These are phyloP conservation scores for Acanthosepion esculentum DNA, from an alignment of 2,888 invertebrate genomes.

Conservation along the genomic window DNA sequence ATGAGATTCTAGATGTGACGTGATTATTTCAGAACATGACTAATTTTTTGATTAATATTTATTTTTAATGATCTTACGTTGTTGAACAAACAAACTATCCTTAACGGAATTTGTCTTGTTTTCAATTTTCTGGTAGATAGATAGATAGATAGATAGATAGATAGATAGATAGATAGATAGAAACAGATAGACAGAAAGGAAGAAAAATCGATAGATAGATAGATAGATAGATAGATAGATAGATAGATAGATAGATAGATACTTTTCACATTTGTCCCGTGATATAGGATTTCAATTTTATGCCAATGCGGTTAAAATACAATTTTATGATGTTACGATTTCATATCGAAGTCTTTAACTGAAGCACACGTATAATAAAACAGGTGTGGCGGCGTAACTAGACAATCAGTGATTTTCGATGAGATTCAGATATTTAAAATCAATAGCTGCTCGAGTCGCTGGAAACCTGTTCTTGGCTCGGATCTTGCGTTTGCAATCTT, in stretches of 20 bases:
- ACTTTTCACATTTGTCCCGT: neutral
- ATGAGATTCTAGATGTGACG: too few species aligned
- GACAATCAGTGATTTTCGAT: constrained; percentile 18
- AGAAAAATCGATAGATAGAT: neutral
- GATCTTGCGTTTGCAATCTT: neutral
- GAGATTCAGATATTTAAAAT: neutral
- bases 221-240: neutral
- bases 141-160: neutral
- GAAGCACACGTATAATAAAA: neutral
- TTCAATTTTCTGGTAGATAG: too few species aligned
- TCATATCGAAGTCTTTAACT: neutral
- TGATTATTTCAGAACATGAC: too few species aligned
- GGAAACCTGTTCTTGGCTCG: neutral
- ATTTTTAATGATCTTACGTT: too few species aligned
- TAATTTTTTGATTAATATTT: too few species aligned
- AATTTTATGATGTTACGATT: neutral
- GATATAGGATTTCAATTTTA: neutral
- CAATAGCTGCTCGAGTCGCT: neutral
- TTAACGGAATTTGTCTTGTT: too few species aligned
- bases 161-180: neutral
- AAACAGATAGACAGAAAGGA: neutral
- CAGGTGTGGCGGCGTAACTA: neutral
- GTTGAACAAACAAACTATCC: too few species aligned
- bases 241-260: neutral
- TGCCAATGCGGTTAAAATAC: neutral